A percentile compares a stretch with the other conserved stretches of the same genome.
Evolutionary conservation across 2,797 vertebrate species (phyloP).

Genomic region (Acridotheres tristis): DNA sequence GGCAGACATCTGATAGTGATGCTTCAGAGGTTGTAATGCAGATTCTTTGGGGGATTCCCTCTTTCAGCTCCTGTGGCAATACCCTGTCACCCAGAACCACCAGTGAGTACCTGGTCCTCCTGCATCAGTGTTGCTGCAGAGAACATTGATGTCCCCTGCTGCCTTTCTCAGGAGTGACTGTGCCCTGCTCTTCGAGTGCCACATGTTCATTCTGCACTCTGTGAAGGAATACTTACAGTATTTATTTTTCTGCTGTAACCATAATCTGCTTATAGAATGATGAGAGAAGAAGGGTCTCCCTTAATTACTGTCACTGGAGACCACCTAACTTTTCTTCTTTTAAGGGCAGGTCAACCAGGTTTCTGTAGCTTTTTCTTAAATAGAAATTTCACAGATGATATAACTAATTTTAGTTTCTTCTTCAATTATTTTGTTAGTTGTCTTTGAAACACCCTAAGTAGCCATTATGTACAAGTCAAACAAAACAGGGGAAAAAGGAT

Average conservation of each 20-base stretch:
- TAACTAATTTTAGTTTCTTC: conserved; percentile 7
- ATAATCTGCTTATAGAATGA: not conserved
- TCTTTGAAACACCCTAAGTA: conserved; percentile 10
- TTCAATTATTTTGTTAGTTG: conserved; percentile 1
- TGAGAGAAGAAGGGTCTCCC: not conserved
- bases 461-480: not conserved
- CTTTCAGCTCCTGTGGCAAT: not conserved
- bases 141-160: not conserved
- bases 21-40: not conserved
- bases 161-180: not conserved
- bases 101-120: not conserved
- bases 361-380: conserved; percentile 23
- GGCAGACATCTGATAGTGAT: not conserved
- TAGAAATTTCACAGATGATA: not conserved
- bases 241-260: not conserved
- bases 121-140: not conserved
- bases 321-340: not conserved
- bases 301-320: not conserved
- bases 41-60: not conserved
- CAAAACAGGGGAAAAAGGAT: not conserved
- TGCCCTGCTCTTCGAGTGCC: not conserved
- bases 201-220: not conserved
- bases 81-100: not conserved
- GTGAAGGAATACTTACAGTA: not conserved
- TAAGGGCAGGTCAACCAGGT: not conserved